Evolutionary conservation across 1,140 invertebrate genomes (phyloP), one percentile per base, ranked within the genome.

Genomic region (Plutomurus gul): DNA sequence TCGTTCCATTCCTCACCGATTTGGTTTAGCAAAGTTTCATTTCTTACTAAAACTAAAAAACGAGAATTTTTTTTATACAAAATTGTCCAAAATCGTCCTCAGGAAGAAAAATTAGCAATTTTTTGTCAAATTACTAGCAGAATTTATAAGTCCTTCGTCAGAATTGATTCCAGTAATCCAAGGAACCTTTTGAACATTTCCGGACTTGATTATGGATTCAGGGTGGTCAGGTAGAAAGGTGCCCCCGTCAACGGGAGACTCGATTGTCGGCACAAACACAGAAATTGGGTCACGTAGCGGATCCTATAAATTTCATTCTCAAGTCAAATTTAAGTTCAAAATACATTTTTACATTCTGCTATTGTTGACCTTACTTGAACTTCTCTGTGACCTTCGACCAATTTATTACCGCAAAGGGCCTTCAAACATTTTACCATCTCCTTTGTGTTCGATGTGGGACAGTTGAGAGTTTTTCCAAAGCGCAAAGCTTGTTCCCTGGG

Each of bases 391-490:
- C 51, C 73, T 22, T 81, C 75, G 13, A 80, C 70, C 7, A 79
- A 27, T 37, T 40, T 47, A 11, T n/a, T 60, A 16, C 46, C 71
- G 51, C 49, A 46, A 43, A 74, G 25, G 25, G 46, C 65, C 37
- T 75, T 80, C 2, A 84, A 47, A 43, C 83, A 84, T 8, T 60
- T 36, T 3, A 83, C 75, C 78, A 84, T 75, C 40, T 81, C 76
- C 27, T 74, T 71, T 1, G 81, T 56, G 22, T 78, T 37, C 11
- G 77, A 73, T 2, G 75, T 81, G 1, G 80, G 80, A 76, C 83
- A 89, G 13, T 89, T 88, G 65, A 88, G 87, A 18, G 60, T 77
- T 25, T 73, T 40, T 1, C 70, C 77, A 40, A 79, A 79, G 4
- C 49, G 46, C 30, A 65, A 65, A 22, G 87, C 85, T 80, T 86